Percentiles rank a stretch among this genome's conserved stretches.
Evolutionary conservation across 2,113 vertebrate genomes (phyloP).

Genomic region (Corythornis vintsioides): DNA sequence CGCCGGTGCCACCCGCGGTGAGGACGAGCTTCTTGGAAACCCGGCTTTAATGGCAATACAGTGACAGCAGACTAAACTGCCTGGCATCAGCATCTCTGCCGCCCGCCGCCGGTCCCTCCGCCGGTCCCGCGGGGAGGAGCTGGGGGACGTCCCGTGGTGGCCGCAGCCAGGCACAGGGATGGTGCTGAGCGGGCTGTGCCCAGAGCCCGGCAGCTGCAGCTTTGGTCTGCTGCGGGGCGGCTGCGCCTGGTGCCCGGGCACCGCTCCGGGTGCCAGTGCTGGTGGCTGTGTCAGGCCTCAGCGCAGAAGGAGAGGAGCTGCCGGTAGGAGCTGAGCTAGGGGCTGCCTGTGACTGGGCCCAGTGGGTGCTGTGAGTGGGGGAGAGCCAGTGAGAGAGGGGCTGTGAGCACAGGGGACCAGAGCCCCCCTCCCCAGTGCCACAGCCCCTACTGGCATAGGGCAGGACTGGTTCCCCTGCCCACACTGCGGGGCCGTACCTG

Average conservation of each 20-base stretch:
- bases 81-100: background rate
- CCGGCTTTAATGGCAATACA: background rate
- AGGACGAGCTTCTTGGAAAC: background rate
- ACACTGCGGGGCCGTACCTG: fast-evolving
- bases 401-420: background rate
- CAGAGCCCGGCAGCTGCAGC: background rate
- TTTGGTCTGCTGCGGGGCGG: background rate
- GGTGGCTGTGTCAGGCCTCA: background rate
- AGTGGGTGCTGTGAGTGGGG: conserved; percentile 48
- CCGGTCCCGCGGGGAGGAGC: background rate
- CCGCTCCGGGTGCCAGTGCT: background rate
- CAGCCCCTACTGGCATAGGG: background rate
- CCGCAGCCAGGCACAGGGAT: background rate
- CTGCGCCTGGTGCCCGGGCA: no score
- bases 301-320: conserved; percentile 48
- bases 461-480: fast-evolving
- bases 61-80: background rate
- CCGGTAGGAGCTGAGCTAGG: conserved; percentile 58
- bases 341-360: conserved; percentile 10
- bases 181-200: background rate
- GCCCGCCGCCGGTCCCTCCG: background rate
- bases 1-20: background rate
- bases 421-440: fast-evolving
- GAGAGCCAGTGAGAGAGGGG: background rate
- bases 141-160: background rate